These are phyloP conservation scores for Hyposoter dolosus DNA, from an alignment of 2,888 invertebrate genomes.

Conservation along the genomic window DNA sequence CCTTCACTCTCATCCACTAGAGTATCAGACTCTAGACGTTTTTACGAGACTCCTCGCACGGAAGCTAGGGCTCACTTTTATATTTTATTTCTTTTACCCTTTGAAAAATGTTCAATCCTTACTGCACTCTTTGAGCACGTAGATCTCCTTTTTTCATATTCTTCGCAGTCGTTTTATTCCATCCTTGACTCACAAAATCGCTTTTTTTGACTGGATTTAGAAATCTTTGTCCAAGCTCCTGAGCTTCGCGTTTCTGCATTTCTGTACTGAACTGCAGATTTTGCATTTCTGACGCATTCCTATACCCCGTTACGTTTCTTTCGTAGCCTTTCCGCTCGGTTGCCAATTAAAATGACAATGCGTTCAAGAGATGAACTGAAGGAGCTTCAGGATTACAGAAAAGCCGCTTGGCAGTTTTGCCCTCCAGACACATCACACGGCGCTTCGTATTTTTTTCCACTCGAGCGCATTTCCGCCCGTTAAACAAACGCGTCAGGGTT, in stretches of 20 bases:
- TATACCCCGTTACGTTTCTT: constrained; percentile 50
- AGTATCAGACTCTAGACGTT: constrained; percentile 33
- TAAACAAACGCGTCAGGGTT: constrained; percentile 48
- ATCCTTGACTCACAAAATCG: not conserved
- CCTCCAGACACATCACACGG: constrained; percentile 11
- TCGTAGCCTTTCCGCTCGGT: constrained; percentile 64
- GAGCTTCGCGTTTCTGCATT: not conserved
- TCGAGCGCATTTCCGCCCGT: constrained; percentile 34
- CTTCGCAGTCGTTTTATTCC: not conserved
- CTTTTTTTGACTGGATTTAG: not conserved
- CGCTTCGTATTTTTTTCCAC: constrained; percentile 26
- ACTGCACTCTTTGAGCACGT: constrained; percentile 8
- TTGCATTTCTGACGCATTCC: constrained; percentile 27
- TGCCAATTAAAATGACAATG: constrained; percentile 73
- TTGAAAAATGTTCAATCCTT: not conserved
- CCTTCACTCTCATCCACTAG: constrained; percentile 21
- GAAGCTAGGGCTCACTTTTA: constrained; percentile 37
- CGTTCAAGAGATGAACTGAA: constrained; percentile 36
- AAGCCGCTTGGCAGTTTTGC: constrained; percentile 6
- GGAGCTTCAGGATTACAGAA: constrained; percentile 28
- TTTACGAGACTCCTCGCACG: constrained; percentile 28
- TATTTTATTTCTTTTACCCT: constrained; percentile 51
- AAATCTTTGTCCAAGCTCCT: not conserved
- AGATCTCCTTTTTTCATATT: not conserved
- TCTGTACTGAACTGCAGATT: not conserved